Evolutionary conservation across 2,888 invertebrate species (phyloP).

Genomic region (Phorcus lineatus): DNA sequence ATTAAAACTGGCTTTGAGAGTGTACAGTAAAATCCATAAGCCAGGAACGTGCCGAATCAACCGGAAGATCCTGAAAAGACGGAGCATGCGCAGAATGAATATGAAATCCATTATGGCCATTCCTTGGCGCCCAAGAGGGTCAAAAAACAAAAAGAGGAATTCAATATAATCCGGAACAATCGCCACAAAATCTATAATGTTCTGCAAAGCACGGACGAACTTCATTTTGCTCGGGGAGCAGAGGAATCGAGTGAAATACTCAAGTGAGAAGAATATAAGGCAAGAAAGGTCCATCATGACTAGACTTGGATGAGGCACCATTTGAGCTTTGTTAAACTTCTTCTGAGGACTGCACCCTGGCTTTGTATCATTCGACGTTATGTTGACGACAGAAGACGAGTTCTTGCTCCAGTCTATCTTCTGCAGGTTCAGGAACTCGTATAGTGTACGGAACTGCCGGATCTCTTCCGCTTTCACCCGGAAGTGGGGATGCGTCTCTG

Average conservation of each 20-base stretch:
- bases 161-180: slow-evolving; percentile 71
- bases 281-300: slow-evolving; percentile 68
- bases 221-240: slow-evolving; percentile 67
- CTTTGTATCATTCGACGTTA: background rate
- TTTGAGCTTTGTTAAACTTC: slow-evolving; percentile 28
- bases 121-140: slow-evolving; percentile 49
- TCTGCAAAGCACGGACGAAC: slow-evolving; percentile 68
- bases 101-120: slow-evolving; percentile 68
- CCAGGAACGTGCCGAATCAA: slow-evolving; percentile 71
- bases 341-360: background rate
- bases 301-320: slow-evolving; percentile 63
- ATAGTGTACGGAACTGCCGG: slow-evolving; percentile 35
- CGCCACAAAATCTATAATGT: slow-evolving; percentile 70
- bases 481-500: slow-evolving; percentile 68
- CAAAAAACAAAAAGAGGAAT: slow-evolving; percentile 57
- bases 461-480: slow-evolving; percentile 43
- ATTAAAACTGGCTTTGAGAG: slow-evolving; percentile 72
- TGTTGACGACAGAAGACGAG: slow-evolving; percentile 17
- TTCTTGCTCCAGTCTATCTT: slow-evolving; percentile 19
- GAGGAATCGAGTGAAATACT: slow-evolving; percentile 66
- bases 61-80: slow-evolving; percentile 70
- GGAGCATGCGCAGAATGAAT: slow-evolving; percentile 67
- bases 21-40: slow-evolving; percentile 71
- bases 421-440: slow-evolving; percentile 45
- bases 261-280: slow-evolving; percentile 69